These are phyloP conservation scores for Platorchestia sp. DNA, from an alignment of 1,140 invertebrate genomes.

Conservation along the genomic window DNA sequence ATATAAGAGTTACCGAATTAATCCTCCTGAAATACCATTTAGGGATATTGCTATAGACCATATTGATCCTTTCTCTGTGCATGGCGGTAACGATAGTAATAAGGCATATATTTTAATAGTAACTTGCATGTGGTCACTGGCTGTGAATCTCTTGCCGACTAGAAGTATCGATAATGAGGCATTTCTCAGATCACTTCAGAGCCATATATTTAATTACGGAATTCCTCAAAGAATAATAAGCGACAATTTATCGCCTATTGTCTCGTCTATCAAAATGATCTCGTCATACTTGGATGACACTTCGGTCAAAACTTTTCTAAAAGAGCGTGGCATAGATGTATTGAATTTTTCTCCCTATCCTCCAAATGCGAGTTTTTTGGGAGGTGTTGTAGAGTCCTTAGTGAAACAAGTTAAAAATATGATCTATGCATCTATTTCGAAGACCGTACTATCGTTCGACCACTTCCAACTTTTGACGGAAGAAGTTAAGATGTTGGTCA, in stretches of 20 bases:
- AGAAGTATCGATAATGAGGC: not conserved
- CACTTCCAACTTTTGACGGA: not conserved
- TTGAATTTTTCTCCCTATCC: not conserved
- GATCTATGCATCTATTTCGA: not conserved
- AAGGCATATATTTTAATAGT: not conserved
- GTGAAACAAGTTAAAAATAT: not conserved
- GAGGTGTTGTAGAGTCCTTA: not conserved
- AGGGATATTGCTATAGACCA: not conserved
- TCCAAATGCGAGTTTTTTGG: not conserved
- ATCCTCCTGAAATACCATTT: not conserved
- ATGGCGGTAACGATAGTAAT: not conserved
- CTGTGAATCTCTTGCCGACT: not conserved
- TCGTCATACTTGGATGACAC: not conserved
- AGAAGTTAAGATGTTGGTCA: not conserved
- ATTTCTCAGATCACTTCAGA: not conserved
- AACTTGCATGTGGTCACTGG: not conserved
- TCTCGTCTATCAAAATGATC: not conserved
- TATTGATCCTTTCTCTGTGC: not conserved
- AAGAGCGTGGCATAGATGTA: not conserved
- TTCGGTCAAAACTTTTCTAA: not conserved
- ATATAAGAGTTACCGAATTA: too few species aligned
- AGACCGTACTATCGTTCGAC: not conserved
- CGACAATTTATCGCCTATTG: not conserved
- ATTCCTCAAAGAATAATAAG: conserved; percentile 4
- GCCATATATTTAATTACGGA: not conserved